A percentile compares a stretch with the other conserved stretches of the same genome.
Conservation (phyloP, 2,797 vertebrate genomes). For the Anguilla anguilla region DNA sequence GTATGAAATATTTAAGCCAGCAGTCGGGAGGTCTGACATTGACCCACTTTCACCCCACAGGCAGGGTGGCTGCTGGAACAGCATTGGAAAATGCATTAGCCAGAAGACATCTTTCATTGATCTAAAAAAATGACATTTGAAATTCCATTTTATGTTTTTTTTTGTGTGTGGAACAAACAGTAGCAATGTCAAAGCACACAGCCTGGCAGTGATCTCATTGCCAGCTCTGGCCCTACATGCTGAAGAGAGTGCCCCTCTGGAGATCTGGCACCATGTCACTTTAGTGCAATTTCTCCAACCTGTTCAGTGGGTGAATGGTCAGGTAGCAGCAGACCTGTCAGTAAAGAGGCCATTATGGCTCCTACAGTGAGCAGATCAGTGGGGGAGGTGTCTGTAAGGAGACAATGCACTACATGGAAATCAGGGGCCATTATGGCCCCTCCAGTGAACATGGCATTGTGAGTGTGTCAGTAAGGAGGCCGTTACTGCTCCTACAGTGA, state of each 20-base stretch:
- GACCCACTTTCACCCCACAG: constrained; percentile 52
- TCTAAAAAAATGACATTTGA: constrained; percentile 5
- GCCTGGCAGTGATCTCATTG: background rate
- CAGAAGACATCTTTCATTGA: constrained; percentile 29
- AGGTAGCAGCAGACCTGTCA: background rate
- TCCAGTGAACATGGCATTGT: background rate
- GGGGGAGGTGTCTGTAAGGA: background rate
- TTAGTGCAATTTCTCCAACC: no score
- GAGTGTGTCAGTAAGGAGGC: no score
- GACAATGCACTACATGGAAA: background rate
- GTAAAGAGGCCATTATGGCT: background rate
- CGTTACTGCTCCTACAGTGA: no score
- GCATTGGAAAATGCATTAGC: constrained; percentile 39
- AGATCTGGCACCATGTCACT: background rate
- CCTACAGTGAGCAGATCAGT: background rate
- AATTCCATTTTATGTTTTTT: background rate
- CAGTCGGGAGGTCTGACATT: constrained; percentile 38
- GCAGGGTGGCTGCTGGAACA: constrained; percentile 8
- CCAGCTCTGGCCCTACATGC: background rate
- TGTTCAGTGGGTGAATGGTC: background rate
- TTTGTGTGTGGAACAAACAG: background rate
- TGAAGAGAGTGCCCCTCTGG: background rate
- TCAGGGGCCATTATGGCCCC: background rate
- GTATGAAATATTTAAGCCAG: constrained; percentile 46
- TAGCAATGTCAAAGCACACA: background rate